Percentiles rank a stretch among this genome's conserved stretches.
These are phyloP conservation scores for Hydrotaea diabolus DNA, from an alignment of 2,888 invertebrate species.

Conservation along the genomic window DNA sequence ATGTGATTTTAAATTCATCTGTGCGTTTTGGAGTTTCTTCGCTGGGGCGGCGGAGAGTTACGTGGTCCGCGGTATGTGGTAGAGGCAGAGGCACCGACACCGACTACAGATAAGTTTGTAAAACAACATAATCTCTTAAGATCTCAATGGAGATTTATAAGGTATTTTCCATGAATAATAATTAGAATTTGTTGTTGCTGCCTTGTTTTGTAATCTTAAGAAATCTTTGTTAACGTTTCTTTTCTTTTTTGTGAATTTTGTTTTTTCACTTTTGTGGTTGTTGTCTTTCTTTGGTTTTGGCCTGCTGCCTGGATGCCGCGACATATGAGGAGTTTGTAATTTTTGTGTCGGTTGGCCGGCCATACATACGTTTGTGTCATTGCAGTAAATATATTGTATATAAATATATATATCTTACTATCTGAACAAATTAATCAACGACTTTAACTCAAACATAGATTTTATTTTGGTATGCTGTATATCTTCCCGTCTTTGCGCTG, in stretches of 20 bases:
- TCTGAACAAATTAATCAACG: constrained; percentile 64
- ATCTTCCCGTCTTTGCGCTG: constrained; percentile 59
- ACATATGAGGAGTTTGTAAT: constrained; percentile 29
- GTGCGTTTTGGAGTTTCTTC: not conserved
- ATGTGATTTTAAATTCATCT: constrained; percentile 41
- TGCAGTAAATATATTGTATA: constrained; percentile 31
- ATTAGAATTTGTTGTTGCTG: constrained; percentile 43
- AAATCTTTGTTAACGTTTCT: constrained; percentile 36
- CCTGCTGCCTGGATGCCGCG: constrained; percentile 4
- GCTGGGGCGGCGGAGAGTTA: not conserved
- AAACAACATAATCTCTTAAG: constrained; percentile 46
- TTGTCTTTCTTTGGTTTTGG: too few species aligned
- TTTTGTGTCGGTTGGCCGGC: not conserved
- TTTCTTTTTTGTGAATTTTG: not conserved
- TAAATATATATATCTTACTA: constrained; percentile 58
- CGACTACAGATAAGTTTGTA: constrained; percentile 37
- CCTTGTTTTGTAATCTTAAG: constrained; percentile 41
- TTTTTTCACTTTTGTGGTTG: not conserved
- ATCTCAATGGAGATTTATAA: constrained; percentile 43
- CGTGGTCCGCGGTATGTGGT: not conserved
- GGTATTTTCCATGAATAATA: constrained; percentile 47
- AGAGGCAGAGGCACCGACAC: not conserved
- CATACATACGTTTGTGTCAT: not conserved
- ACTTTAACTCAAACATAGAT: constrained; percentile 61
- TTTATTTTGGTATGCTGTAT: constrained; percentile 58